These are phyloP conservation scores for Pelusios castaneus DNA, from an alignment of 2,113 vertebrate species.

Conservation along the genomic window DNA sequence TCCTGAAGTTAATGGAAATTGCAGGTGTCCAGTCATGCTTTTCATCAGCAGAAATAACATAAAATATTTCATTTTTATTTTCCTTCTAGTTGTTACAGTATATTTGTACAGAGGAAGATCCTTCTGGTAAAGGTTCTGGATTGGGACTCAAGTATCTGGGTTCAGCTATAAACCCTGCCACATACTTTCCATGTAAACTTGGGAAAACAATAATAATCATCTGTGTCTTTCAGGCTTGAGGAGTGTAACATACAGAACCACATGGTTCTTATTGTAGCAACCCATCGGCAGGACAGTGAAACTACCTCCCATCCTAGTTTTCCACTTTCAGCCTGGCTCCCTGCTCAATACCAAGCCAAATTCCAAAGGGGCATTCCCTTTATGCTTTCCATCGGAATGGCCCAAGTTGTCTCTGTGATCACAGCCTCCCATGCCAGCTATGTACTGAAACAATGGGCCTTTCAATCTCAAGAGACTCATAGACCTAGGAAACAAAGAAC, in stretches of 20 bases:
- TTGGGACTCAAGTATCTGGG: not conserved
- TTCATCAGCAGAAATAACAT: not conserved
- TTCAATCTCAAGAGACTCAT: not conserved
- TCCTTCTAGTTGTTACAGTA: not conserved
- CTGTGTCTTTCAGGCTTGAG: not conserved
- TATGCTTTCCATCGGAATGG: not conserved
- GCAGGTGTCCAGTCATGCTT: not conserved
- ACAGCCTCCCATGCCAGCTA: not conserved
- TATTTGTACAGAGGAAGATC: not conserved
- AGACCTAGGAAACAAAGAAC: no score
- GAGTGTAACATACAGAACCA: not conserved
- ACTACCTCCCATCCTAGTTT: not conserved
- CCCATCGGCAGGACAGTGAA: not conserved
- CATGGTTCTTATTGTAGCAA: not conserved
- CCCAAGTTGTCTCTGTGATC: not conserved
- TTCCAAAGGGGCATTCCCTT: not conserved
- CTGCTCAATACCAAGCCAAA: not conserved
- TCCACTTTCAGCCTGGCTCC: not conserved
- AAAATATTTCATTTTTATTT: no score
- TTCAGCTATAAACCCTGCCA: not conserved
- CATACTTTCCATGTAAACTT: accelerated
- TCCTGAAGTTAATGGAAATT: not conserved
- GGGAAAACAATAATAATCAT: not conserved
- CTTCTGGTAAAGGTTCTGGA: accelerated
- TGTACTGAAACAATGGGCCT: not conserved